phyloP scores from a whole-genome alignment of 1,140 invertebrate species.

The Drosophila auraria region DNA sequence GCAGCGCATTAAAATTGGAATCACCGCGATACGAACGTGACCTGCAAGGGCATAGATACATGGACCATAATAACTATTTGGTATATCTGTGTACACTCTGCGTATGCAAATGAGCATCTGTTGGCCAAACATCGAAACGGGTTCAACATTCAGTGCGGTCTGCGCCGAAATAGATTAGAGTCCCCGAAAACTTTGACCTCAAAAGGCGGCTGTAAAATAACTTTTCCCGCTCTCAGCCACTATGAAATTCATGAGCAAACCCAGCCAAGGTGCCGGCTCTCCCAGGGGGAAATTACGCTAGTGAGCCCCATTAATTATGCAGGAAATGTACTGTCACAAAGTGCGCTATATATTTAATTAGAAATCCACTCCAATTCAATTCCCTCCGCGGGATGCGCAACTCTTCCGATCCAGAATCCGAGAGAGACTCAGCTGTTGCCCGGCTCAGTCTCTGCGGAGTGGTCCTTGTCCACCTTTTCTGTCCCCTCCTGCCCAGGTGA shows the following conservation, averaged over 20 bases:
- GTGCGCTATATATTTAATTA: conserved; percentile 30
- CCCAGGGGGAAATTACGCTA: conserved; percentile 14
- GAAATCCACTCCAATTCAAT: conserved; percentile 21
- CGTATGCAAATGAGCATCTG: conserved; percentile 49
- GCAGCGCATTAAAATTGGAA: conserved; percentile 89
- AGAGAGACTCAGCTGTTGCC: background rate
- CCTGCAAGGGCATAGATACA: conserved; percentile 85
- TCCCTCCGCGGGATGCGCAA: background rate
- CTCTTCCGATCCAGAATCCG: background rate
- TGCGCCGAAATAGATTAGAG: conserved; percentile 23
- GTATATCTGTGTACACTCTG: conserved; percentile 22
- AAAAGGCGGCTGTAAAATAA: conserved; percentile 1
- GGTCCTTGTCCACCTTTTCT: background rate
- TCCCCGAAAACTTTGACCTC: conserved; percentile 11
- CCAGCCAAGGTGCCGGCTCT: background rate
- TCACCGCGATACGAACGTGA: conserved; percentile 88
- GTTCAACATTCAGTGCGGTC: conserved; percentile 12
- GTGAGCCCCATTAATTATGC: conserved; percentile 34
- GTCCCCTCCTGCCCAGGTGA: conserved; percentile 38
- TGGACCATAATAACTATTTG: conserved; percentile 40
- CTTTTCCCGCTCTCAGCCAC: background rate
- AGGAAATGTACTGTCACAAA: conserved; percentile 22
- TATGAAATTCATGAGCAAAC: conserved; percentile 26
- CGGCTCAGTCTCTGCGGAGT: background rate
- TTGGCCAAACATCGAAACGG: conserved; percentile 18